Evolutionary conservation across 1,140 invertebrate species (phyloP).

Genomic region (Laupala kohalensis): DNA sequence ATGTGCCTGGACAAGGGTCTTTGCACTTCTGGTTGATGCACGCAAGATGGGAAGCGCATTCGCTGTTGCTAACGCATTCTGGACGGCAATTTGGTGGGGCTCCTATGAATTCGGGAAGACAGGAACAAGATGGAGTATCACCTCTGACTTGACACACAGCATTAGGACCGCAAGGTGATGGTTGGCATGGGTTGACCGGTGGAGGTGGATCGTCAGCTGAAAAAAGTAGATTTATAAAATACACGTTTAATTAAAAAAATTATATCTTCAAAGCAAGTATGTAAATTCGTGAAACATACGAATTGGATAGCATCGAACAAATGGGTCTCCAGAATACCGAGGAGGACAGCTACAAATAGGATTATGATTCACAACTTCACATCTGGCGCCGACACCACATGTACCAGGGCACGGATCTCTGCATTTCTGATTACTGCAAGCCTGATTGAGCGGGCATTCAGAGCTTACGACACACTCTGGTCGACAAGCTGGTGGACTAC

Average conservation of each 20-base stretch:
- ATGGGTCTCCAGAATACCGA: constrained; percentile 39
- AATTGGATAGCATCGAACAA: constrained; percentile 19
- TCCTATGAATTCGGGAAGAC: constrained; percentile 22
- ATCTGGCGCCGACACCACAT: constrained; percentile 38
- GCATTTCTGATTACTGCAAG: constrained; percentile 37
- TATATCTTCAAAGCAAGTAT: background rate
- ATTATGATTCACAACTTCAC: constrained; percentile 38
- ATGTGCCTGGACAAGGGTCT: constrained; percentile 30
- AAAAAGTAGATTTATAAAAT: background rate
- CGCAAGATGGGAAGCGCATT: constrained; percentile 24
- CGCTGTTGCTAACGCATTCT: constrained; percentile 24
- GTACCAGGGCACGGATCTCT: constrained; percentile 34
- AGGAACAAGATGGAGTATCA: constrained; percentile 23
- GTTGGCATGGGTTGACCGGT: constrained; percentile 41
- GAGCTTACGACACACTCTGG: constrained; percentile 34
- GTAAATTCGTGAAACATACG: background rate
- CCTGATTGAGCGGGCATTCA: constrained; percentile 32
- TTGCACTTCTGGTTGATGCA: constrained; percentile 28
- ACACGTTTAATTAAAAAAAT: background rate
- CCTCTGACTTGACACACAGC: constrained; percentile 28
- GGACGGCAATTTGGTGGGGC: constrained; percentile 23
- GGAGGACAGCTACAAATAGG: constrained; percentile 35
- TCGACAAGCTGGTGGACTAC: constrained; percentile 32
- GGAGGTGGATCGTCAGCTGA: background rate
- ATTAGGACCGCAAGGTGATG: constrained; percentile 38